Evolutionary conservation across 37 sponge, comb jelly and placozoan genomes (phyloP).

Genomic region (Theonella swinhoei): DNA sequence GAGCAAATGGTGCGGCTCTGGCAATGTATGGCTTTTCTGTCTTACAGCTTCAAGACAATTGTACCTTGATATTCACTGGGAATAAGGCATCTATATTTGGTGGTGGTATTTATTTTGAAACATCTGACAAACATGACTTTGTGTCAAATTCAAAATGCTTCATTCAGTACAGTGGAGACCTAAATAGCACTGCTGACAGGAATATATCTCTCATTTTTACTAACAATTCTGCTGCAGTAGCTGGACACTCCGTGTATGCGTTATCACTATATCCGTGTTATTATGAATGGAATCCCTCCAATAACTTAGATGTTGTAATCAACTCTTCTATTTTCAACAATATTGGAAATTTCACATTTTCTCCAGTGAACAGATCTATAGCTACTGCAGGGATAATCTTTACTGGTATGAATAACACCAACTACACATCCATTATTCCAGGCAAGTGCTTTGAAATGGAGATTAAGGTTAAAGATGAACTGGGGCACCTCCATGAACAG

Average conservation of each 20-base stretch:
- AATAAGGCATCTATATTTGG: conserved; percentile 18
- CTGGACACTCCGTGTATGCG: too few relatives aligned
- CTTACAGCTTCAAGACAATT: background rate
- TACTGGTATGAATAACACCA: background rate
- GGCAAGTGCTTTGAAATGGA: too few relatives aligned
- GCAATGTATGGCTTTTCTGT: conserved; percentile 11
- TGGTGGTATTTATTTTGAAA: conserved; percentile 25
- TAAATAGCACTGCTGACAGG: too few relatives aligned
- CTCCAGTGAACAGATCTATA: background rate
- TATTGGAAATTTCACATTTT: too few relatives aligned
- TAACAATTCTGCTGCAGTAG: conserved; percentile 25
- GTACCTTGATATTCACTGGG: background rate
- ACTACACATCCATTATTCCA: background rate
- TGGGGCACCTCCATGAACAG: too few relatives aligned
- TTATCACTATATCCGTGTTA: too few relatives aligned
- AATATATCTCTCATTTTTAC: conserved; percentile 11
- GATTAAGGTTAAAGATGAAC: too few relatives aligned
- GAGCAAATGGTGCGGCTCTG: conserved; percentile 27
- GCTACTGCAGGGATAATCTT: conserved; percentile 4
- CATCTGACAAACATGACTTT: conserved; percentile 17
- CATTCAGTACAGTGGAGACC: conserved; percentile 15
- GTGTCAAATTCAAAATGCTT: conserved; percentile 29
- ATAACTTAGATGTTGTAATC: too few relatives aligned
- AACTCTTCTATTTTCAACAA: conserved; percentile 7
- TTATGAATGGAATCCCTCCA: too few relatives aligned